phyloP scores from a whole-genome alignment of 2,888 invertebrate genomes.

The Gnatocerus cornutus region DNA sequence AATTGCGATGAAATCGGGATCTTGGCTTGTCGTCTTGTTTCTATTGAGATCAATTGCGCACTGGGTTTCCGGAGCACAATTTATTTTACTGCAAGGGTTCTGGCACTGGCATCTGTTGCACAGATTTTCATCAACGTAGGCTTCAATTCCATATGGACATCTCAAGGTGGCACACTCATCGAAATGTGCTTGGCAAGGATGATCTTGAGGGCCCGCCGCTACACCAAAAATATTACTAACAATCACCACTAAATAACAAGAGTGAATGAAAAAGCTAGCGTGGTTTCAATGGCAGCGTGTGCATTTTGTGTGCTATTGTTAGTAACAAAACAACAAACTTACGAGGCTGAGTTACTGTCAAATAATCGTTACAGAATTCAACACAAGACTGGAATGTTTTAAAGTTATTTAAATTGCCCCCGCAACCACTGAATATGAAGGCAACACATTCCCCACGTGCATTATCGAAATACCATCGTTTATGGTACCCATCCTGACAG shows the following conservation, averaged over 20 bases:
- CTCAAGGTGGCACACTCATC: constrained; percentile 77
- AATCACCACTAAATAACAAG: constrained; percentile 17
- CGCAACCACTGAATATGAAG: constrained; percentile 91
- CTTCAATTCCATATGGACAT: constrained; percentile 83
- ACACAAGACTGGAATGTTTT: constrained; percentile 81
- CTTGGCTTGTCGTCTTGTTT: constrained; percentile 60
- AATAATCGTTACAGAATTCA: constrained; percentile 73
- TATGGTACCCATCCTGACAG: constrained; percentile 73
- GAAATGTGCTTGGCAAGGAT: constrained; percentile 74
- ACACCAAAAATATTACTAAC: constrained; percentile 5
- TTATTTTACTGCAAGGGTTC: constrained; percentile 80
- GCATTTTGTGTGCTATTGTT: constrained; percentile 28
- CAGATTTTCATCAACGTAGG: constrained; percentile 75
- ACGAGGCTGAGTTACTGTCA: constrained; percentile 63
- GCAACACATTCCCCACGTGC: constrained; percentile 80
- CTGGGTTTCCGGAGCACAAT: constrained; percentile 78
- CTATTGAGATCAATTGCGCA: constrained; percentile 80
- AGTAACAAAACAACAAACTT: constrained; percentile 57
- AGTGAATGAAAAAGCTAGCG: constrained; percentile 27
- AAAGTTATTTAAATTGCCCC: constrained; percentile 91
- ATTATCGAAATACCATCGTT: constrained; percentile 84
- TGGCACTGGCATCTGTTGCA: constrained; percentile 84
- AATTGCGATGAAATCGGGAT: constrained; percentile 74
- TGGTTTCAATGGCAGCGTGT: constrained; percentile 29
- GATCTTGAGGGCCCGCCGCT: constrained; percentile 54